A percentile compares a stretch with the other conserved stretches of the same genome.
phyloP scores from a whole-genome alignment of 1,140 invertebrate genomes.

The Drosophila paulistorum region DNA sequence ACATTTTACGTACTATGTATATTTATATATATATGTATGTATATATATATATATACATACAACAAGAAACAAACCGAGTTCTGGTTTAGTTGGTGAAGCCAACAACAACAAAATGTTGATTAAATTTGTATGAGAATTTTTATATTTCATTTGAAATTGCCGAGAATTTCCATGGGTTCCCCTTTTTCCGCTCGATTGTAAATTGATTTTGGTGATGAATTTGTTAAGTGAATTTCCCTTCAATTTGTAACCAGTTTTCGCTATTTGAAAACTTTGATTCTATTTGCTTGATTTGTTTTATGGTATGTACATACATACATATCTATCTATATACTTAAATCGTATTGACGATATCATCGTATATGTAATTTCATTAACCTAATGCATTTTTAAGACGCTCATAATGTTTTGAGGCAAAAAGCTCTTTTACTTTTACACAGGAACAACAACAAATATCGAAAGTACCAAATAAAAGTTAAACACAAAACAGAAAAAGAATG shows the following conservation, averaged over 20 bases:
- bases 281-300: constrained; percentile 6
- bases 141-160: constrained; percentile 14
- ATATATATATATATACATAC: neutral
- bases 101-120: constrained; percentile 10
- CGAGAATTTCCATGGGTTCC: neutral
- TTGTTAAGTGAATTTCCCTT: constrained; percentile 6
- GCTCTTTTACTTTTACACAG: constrained; percentile 21
- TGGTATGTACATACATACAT: constrained; percentile 1
- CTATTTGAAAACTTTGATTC: constrained; percentile 8
- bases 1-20: constrained; percentile 14
- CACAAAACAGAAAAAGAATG: constrained; percentile 40
- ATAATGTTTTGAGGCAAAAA: constrained; percentile 34
- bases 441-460: constrained; percentile 32
- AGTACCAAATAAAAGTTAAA: constrained; percentile 61
- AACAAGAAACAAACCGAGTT: neutral
- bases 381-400: constrained; percentile 53
- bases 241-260: neutral
- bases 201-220: constrained; percentile 13
- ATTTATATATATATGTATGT: too few species aligned
- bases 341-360: neutral
- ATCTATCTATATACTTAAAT: too few species aligned
- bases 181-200: neutral
- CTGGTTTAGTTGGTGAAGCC: neutral
- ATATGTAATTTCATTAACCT: constrained; percentile 44
- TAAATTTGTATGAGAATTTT: constrained; percentile 15